Evolutionary conservation across 2,888 invertebrate species (phyloP), one percentile per base, ranked within the genome.

Genomic region (Bimastos eiseni): DNA sequence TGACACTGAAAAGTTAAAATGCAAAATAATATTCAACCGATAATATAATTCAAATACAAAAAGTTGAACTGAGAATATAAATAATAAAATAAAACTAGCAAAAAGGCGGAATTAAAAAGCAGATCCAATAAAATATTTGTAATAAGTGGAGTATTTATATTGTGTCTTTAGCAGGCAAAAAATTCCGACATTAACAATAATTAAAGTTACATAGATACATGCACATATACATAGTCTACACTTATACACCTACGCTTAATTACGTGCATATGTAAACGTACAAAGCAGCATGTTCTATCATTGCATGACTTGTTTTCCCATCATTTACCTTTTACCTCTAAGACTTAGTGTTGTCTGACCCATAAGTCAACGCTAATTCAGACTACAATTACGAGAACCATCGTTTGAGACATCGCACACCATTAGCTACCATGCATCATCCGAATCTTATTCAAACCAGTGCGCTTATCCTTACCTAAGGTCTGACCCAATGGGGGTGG

Each of bases 401-500:
- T 30, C 70, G 70, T 70, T 49, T 3, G 70, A n/a, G 30, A 70
- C 70, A 15, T 70, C n/a, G n/a, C 24, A n/a, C 70, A 55, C 30
- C 70, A n/a, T 70, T 8, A n/a, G 70, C 30, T 70, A n/a, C 30
- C 0, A 17, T 70, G 8, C 30, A 70, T 5, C 8, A 70, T 3
- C 70, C 5, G 70, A 70, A 70, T 70, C n/a, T 70, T n/a, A n/a
- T 17, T 30, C 30, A 70, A 11, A 70, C n/a, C 70, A n/a, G 70
- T 70, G 70, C 70, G 70, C n/a, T 70, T 70, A 70, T 70, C 70
- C n/a, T 13, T 89, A 98, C 98, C 97, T 97, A 92, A 98, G 96
- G 11, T 98, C 97, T 21, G 98, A 98, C 93, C 98, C 98, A 91
- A 98, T 96, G 8, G 98, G 97, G 90, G 98, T 98, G 89, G 98